These are phyloP conservation scores for Ibidorhyncha struthersii DNA, from an alignment of 2,113 vertebrate species.

Conservation along the genomic window DNA sequence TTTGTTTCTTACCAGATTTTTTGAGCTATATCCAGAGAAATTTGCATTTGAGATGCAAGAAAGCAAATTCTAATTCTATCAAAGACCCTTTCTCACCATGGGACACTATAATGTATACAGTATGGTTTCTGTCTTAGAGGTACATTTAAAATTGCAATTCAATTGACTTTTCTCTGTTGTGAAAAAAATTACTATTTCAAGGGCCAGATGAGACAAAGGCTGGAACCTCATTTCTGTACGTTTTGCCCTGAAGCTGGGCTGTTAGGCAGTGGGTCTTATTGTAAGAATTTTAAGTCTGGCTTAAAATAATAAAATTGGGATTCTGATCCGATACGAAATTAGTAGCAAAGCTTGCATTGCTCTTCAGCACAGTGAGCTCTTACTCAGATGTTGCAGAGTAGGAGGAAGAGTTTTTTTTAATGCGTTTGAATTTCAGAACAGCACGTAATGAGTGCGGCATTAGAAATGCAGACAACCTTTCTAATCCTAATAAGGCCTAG, in stretches of 20 bases:
- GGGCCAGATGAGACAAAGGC: background rate
- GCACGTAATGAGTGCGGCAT: background rate
- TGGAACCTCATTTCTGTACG: background rate
- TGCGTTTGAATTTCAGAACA: background rate
- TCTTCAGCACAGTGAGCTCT: background rate
- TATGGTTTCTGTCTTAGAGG: conserved; percentile 1
- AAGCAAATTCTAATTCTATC: conserved; percentile 18
- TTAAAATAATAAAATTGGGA: background rate
- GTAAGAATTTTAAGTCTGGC: background rate
- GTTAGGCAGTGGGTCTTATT: background rate
- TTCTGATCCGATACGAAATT: background rate
- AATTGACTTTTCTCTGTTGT: background rate
- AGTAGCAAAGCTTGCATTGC: background rate
- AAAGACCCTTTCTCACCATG: conserved; percentile 29
- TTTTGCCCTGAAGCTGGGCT: background rate
- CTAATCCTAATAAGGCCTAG: background rate
- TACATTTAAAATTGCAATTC: background rate
- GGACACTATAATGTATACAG: background rate
- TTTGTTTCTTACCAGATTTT: conserved; percentile 16
- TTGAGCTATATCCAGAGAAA: conserved; percentile 29
- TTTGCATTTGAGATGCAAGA: conserved; percentile 43
- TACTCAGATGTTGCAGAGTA: background rate
- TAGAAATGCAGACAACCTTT: background rate
- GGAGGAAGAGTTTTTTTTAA: background rate
- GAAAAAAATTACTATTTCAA: background rate